Conservation (phyloP, 2,797 vertebrate genomes). For the Tapera naevia region DNA sequence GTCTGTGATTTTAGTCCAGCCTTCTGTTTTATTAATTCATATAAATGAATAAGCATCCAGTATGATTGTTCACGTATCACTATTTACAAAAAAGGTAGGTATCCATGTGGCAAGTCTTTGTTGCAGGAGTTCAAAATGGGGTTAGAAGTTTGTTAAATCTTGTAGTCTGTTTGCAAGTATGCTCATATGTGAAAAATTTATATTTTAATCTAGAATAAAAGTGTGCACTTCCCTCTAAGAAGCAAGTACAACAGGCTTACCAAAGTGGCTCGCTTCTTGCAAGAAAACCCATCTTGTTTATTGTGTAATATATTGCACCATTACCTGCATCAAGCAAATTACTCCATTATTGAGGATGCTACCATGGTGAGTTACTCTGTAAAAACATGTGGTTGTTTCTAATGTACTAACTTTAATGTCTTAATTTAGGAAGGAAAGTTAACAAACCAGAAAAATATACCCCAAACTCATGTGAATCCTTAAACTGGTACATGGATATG, state of each 20-base stretch:
- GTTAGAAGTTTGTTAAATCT: neutral
- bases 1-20: neutral
- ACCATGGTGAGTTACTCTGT: constrained; percentile 86
- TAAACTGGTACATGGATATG: neutral
- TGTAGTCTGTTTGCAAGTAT: neutral
- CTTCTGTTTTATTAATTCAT: neutral
- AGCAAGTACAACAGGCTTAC: constrained; percentile 98
- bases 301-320: constrained; percentile 97
- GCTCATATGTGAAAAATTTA: neutral
- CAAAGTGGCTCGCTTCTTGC: constrained; percentile 91
- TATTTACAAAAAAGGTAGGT: neutral
- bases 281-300: constrained; percentile 97
- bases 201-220: constrained; percentile 88
- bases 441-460: neutral
- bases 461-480: accelerated
- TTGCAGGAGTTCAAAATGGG: neutral
- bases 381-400: neutral
- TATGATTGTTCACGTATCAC: neutral
- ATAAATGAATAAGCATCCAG: neutral
- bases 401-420: neutral
- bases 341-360: constrained; percentile 94
- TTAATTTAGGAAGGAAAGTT: neutral
- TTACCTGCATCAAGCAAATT: constrained; percentile 95
- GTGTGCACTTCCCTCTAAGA: constrained; percentile 92
- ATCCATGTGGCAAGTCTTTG: neutral